Percentiles rank a stretch among this genome's conserved stretches.
phyloP scores from a whole-genome alignment of 2,797 vertebrate species.

The Meriones psammophilus region DNA sequence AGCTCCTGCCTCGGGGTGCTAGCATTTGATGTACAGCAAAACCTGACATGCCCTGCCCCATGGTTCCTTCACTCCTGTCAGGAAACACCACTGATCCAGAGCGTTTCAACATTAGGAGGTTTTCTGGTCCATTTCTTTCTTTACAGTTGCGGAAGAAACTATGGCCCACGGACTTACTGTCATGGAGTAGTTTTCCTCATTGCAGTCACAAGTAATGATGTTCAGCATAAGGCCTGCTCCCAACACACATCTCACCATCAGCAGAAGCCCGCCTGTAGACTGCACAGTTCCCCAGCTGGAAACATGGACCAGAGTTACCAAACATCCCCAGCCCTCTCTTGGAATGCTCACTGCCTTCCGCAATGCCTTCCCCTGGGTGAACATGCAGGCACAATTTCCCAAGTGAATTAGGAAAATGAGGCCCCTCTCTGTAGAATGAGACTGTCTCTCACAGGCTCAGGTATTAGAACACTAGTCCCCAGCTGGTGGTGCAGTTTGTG shows the following conservation, averaged over 20 bases:
- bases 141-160: background rate
- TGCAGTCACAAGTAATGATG: rapidly evolving
- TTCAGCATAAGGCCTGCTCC: background rate
- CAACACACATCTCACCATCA: background rate
- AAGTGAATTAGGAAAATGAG: background rate
- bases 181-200: background rate
- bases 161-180: background rate
- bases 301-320: background rate
- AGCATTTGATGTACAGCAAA: background rate
- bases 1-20: background rate
- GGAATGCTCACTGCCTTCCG: background rate
- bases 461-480: background rate
- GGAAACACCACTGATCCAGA: background rate
- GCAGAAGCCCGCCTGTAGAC: background rate
- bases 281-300: background rate
- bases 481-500: too few species aligned
- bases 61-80: background rate
- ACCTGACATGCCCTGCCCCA: background rate
- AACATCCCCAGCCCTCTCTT: background rate
- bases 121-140: background rate
- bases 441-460: too few species aligned
- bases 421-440: background rate
- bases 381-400: background rate
- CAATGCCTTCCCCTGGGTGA: background rate
- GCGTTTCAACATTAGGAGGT: background rate